Percentiles rank a stretch among this genome's conserved stretches.
phyloP scores from a whole-genome alignment of 2,113 vertebrate species.

The Connochaetes taurinus region DNA sequence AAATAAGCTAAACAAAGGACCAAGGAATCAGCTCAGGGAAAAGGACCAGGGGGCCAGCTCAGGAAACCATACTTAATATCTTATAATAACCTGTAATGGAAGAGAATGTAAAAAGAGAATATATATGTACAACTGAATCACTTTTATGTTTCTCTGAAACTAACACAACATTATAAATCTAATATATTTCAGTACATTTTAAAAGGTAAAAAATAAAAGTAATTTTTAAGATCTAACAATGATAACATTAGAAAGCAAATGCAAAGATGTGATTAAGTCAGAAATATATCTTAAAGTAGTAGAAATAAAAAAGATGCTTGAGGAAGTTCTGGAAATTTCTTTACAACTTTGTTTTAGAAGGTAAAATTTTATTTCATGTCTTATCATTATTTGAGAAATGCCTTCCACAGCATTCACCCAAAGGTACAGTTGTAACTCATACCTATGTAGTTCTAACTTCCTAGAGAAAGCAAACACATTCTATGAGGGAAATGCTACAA shows the following conservation, averaged over 20 bases:
- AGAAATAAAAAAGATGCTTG: not conserved
- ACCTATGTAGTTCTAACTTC: not conserved
- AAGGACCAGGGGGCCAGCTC: not conserved
- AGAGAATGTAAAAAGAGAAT: not conserved
- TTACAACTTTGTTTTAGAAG: not conserved
- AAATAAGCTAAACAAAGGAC: not conserved
- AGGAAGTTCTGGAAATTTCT: not conserved
- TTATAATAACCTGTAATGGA: not conserved
- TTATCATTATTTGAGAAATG: not conserved
- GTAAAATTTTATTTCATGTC: not conserved
- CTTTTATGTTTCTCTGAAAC: not conserved
- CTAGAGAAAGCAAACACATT: not conserved
- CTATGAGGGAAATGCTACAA: not conserved
- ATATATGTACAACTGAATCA: not conserved
- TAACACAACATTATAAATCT: not conserved
- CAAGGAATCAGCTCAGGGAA: not conserved
- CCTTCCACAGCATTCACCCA: fast-evolving
- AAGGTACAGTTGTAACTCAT: not conserved
- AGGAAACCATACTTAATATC: not conserved
- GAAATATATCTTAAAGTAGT: not conserved
- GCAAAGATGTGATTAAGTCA: not conserved
- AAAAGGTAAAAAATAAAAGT: not conserved
- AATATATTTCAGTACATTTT: not conserved
- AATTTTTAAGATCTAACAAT: not conserved
- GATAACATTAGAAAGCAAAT: not conserved